Evolutionary conservation across 2,113 vertebrate species (phyloP).

Genomic region (Helogale parvula): DNA sequence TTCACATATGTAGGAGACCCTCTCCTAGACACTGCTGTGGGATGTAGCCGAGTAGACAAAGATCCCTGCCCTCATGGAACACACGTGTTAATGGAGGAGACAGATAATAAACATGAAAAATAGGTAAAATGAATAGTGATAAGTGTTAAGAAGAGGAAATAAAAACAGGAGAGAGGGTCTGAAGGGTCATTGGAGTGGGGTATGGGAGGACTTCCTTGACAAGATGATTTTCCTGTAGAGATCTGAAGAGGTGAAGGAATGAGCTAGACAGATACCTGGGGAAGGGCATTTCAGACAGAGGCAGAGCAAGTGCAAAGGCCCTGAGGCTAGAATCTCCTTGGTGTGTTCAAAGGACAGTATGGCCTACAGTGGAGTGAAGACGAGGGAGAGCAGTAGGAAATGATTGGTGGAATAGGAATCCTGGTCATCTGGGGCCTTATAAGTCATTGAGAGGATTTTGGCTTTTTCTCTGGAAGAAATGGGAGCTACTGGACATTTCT

Average conservation of each 20-base stretch:
- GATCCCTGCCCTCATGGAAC: not conserved
- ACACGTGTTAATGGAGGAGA: not conserved
- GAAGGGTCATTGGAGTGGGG: not conserved
- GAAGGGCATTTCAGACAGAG: not conserved
- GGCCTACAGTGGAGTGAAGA: not conserved
- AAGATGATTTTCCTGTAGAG: not conserved
- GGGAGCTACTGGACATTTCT: not conserved
- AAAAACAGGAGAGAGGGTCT: not conserved
- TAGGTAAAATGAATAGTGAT: not conserved
- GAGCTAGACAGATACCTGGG: not conserved
- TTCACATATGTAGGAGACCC: too few species aligned
- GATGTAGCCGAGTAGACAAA: not conserved
- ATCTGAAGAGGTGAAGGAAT: not conserved
- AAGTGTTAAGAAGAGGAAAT: not conserved
- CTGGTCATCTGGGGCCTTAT: not conserved
- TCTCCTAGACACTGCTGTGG: not conserved
- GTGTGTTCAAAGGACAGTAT: not conserved
- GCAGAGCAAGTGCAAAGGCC: not conserved
- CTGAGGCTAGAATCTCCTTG: not conserved
- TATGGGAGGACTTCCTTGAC: not conserved
- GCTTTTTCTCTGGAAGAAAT: not conserved
- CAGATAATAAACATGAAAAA: not conserved
- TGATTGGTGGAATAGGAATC: not conserved
- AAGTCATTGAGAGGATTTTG: not conserved
- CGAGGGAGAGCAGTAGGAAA: not conserved